A percentile compares a stretch with the other conserved stretches of the same genome.
phyloP scores from a whole-genome alignment of 2,888 invertebrate genomes.

The Abrostola tripartita region DNA sequence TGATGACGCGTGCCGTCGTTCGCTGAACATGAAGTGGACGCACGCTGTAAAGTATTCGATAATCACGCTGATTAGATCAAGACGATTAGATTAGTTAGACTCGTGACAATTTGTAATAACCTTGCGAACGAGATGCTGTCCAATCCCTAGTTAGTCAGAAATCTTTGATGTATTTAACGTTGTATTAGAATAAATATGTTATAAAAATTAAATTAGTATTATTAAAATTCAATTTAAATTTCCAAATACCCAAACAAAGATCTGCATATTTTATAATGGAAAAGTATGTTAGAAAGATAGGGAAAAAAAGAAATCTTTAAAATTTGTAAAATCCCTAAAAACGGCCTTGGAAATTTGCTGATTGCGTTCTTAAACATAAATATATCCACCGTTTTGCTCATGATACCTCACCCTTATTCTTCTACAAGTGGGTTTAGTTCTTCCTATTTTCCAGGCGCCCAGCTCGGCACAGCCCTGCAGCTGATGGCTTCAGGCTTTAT shows the following conservation, averaged over 20 bases:
- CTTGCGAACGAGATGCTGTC: neutral
- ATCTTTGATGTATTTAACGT: neutral
- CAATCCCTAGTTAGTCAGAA: neutral
- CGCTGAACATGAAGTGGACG: neutral
- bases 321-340: no score
- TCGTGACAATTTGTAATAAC: neutral
- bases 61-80: constrained; percentile 10
- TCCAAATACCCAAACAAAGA: no score
- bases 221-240: no score
- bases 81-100: constrained; percentile 8
- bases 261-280: no score
- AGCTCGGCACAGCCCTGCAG: constrained; percentile 89
- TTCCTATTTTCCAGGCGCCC: constrained; percentile 75
- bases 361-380: no score
- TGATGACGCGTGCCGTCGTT: neutral
- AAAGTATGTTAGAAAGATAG: no score
- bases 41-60: neutral
- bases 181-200: neutral
- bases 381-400: no score
- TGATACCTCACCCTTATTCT: no score
- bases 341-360: no score
- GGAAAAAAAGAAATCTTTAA: no score
- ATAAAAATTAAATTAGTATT: no score
- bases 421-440: no score
- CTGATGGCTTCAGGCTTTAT: constrained; percentile 84